Evolutionary conservation across 2,797 vertebrate species (phyloP), one percentile per base, ranked within the genome.

Genomic region (Cichlasoma orientale): DNA sequence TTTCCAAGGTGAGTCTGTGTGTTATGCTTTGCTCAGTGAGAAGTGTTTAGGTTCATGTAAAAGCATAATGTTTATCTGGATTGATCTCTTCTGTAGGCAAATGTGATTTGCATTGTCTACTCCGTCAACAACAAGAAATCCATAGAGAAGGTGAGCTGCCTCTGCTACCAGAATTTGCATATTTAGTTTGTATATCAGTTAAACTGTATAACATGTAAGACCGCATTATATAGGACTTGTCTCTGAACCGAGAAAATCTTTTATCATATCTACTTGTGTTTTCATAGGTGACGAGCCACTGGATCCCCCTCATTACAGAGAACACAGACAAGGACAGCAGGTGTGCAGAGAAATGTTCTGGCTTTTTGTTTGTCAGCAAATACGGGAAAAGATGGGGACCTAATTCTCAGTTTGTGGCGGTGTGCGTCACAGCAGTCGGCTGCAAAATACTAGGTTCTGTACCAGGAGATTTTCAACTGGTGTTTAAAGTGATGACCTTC

Each of bases 271-370:
- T 29, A 4, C 44, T 3, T 72, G 68, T 80, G 47, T 56, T 54
- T 74, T 59, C 31, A 3, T 25, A 99, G 98, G 98, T 99, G 86
- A 99, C 97, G 18, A 98, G 97, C 91, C 96, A 97, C 86, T 99
- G 98, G 98, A 98, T 99, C 89, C 98, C 98, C 71, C 96, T 99
- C 75, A 99, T 99, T 88, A 98, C 95, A 74, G 97, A 99, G 90
- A 97, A 97, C 93, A 99, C 96, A 44, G 98, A 99, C 94, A 99
- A 99, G 94, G 97, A 99, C 82, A 98, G 97, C 96, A 98, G 98
- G 98, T 99, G 87, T 11, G 82, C 86, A 14, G 41, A n/a, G 1
- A 55, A 52, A 61, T 55, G 52, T 10, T 38, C 47, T 66, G 63
- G 25, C 6, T 12, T 52, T 31, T 68, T 50, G 5, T 29, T 68